A percentile compares a stretch with the other conserved stretches of the same genome.
These are phyloP conservation scores for Aporrectodea caliginosa DNA, from an alignment of 1,140 invertebrate genomes.

Conservation along the genomic window DNA sequence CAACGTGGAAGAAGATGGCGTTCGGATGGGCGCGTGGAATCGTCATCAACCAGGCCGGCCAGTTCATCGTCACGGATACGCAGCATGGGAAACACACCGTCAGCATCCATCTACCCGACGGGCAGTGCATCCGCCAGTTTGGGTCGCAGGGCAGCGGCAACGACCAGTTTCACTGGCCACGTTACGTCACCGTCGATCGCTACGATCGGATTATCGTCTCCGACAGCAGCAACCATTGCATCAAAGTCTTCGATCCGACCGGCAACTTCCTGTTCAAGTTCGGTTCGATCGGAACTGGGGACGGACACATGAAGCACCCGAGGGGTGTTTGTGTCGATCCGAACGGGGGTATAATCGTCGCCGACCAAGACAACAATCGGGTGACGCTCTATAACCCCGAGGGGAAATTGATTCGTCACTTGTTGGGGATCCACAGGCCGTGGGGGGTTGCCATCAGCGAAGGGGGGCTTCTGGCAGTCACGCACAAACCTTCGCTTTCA, in stretches of 20 bases:
- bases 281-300: conserved; percentile 14
- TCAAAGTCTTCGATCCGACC: conserved; percentile 27
- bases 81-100: conserved; percentile 31
- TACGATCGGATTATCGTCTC: conserved; percentile 26
- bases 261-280: conserved; percentile 30
- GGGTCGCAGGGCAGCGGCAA: conserved; percentile 27
- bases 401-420: conserved; percentile 24
- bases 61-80: conserved; percentile 30
- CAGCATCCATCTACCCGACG: conserved; percentile 27
- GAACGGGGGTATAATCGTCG: conserved; percentile 25
- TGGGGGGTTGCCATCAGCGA: conserved; percentile 30
- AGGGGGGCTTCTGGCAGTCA: conserved; percentile 23
- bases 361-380: conserved; percentile 30
- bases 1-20: conserved; percentile 23
- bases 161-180: conserved; percentile 31
- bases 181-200: conserved; percentile 27
- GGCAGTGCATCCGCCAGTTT: conserved; percentile 26
- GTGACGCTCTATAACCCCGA: conserved; percentile 23
- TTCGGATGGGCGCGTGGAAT: conserved; percentile 31
- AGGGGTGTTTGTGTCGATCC: conserved; percentile 23
- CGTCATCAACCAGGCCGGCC: conserved; percentile 13
- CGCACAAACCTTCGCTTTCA: conserved; percentile 25
- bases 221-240: conserved; percentile 31
- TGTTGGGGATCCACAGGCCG: conserved; percentile 18
- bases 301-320: conserved; percentile 29